phyloP scores from a whole-genome alignment of 2,113 vertebrate genomes.

The Gnathonemus longibarbis region DNA sequence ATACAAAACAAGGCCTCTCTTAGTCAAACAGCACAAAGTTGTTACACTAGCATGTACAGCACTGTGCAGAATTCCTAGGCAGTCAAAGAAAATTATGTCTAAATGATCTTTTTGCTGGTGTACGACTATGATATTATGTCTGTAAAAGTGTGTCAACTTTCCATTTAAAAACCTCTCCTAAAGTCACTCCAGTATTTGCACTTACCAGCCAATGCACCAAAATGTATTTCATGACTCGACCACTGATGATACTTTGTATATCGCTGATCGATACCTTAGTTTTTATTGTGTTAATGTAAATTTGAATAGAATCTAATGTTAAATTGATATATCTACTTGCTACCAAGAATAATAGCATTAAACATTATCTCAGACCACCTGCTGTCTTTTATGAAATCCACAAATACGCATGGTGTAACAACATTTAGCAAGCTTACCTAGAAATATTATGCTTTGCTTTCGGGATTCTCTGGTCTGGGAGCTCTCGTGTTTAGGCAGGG shows the following conservation, averaged over 20 bases:
- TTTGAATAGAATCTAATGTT: background rate
- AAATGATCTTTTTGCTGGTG: background rate
- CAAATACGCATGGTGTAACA: background rate
- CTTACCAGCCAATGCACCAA: background rate
- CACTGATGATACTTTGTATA: background rate
- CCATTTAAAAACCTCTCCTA: background rate
- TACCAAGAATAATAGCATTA: background rate
- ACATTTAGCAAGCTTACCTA: background rate
- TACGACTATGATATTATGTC: background rate
- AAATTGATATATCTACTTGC: background rate
- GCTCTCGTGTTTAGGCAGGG: slow-evolving; percentile 33
- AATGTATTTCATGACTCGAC: background rate
- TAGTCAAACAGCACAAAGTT: background rate
- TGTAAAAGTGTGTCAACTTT: background rate
- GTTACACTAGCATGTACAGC: background rate
- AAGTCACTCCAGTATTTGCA: background rate
- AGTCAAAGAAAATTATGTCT: background rate
- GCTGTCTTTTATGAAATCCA: background rate
- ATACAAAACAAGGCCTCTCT: background rate
- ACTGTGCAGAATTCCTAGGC: background rate
- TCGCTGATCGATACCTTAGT: background rate
- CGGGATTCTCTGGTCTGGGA: slow-evolving; percentile 48
- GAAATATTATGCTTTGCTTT: slow-evolving; percentile 61
- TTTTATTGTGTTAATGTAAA: background rate
- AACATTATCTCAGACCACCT: background rate